A percentile compares a stretch with the other conserved stretches of the same genome.
Conservation (phyloP, 2,113 vertebrate genomes). For the Dasyornis broadbenti region DNA sequence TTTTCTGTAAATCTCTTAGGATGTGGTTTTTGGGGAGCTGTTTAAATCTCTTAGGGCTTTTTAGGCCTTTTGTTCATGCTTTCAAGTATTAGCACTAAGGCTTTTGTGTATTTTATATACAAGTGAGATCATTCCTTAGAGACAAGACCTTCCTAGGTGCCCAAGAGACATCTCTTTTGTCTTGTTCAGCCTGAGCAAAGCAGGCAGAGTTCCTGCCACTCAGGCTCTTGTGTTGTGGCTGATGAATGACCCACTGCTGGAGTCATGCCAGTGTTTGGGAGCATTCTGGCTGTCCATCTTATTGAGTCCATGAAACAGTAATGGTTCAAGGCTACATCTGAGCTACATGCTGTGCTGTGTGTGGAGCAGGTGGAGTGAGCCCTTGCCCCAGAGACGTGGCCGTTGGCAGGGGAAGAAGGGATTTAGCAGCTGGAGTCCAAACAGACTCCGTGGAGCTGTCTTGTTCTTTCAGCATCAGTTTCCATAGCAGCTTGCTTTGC, state of each 20-base stretch:
- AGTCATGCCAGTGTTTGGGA: not conserved
- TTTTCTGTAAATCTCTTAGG: not conserved
- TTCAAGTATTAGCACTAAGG: not conserved
- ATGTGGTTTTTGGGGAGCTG: not conserved
- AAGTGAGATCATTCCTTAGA: not conserved
- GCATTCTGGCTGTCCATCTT: not conserved
- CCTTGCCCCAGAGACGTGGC: not conserved
- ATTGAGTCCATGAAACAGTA: not conserved
- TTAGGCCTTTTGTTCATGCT: not conserved
- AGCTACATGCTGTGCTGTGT: not conserved
- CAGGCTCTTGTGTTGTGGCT: not conserved
- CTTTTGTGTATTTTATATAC: not conserved
- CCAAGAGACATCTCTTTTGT: not conserved
- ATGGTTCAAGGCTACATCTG: not conserved
- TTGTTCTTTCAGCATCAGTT: conserved; percentile 11
- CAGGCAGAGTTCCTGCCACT: not conserved
- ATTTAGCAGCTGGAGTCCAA: conserved; percentile 27
- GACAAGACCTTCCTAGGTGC: not conserved
- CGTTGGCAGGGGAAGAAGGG: not conserved
- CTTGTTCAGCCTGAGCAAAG: not conserved
- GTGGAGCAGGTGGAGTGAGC: not conserved
- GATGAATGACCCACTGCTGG: not conserved
- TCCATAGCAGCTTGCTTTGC: not conserved
- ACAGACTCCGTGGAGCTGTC: not conserved
- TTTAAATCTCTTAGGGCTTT: not conserved